Evolutionary conservation across 2,797 vertebrate species (phyloP).

Genomic region (Leucoraja ocellata): DNA sequence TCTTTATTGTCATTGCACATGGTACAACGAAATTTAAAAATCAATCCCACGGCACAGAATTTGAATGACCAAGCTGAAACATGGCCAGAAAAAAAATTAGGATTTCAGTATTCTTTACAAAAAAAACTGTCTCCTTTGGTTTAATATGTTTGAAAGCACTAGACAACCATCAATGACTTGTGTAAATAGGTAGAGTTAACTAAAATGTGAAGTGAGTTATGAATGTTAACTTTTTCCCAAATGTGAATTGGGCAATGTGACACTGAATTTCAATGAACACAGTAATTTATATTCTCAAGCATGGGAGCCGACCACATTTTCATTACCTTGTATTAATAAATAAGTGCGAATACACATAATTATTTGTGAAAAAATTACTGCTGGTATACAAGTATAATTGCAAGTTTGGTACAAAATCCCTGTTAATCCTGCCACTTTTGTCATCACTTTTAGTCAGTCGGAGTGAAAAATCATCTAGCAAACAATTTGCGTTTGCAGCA

Average conservation of each 20-base stretch:
- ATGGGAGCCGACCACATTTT: background rate
- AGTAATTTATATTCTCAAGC: no score
- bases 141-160: background rate
- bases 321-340: background rate
- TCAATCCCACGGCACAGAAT: no score
- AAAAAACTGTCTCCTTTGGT: background rate
- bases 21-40: no score
- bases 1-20: no score
- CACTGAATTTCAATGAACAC: background rate
- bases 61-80: slow-evolving; percentile 1
- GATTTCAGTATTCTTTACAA: background rate
- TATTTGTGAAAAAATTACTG: background rate
- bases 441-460: background rate
- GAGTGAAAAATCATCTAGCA: background rate
- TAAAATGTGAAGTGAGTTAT: background rate
- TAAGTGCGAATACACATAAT: background rate
- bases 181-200: background rate
- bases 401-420: no score
- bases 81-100: background rate
- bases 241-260: background rate
- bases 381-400: background rate
- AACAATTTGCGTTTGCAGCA: background rate
- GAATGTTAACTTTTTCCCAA: background rate
- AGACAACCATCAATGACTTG: background rate
- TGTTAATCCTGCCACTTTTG: background rate